Conservation (phyloP, 2,113 vertebrate species). For the Solea senegalensis region DNA sequence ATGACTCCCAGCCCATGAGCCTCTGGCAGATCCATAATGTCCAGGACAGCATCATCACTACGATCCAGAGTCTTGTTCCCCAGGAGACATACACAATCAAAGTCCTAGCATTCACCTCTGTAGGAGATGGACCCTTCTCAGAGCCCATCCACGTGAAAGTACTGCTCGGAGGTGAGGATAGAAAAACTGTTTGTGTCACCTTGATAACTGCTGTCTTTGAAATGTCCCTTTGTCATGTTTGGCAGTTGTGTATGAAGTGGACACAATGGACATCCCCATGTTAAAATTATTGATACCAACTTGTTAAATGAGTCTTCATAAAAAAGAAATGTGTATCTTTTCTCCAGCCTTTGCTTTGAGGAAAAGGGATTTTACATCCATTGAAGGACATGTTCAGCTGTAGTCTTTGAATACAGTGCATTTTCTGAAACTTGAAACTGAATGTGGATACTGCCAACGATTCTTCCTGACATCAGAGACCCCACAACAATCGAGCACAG, state of each 20-base stretch:
- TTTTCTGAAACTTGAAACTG: slow-evolving; percentile 35
- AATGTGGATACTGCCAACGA: slow-evolving; percentile 9
- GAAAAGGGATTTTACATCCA: slow-evolving; percentile 17
- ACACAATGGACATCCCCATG: background rate
- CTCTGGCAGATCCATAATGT: slow-evolving; percentile 97
- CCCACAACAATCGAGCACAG: background rate
- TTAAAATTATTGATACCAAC: background rate
- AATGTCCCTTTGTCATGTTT: background rate
- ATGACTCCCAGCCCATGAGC: slow-evolving; percentile 89
- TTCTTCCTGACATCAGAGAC: slow-evolving; percentile 13
- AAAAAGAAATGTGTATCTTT: background rate
- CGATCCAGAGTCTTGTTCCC: slow-evolving; percentile 90
- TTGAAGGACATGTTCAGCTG: slow-evolving; percentile 20
- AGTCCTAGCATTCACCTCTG: slow-evolving; percentile 96
- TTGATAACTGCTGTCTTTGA: background rate
- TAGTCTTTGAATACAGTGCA: slow-evolving; percentile 12
- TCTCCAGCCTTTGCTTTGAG: background rate
- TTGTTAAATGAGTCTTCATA: background rate
- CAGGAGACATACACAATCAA: slow-evolving; percentile 94
- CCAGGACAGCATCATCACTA: slow-evolving; percentile 95
- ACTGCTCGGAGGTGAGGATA: slow-evolving; percentile 90
- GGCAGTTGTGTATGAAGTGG: background rate
- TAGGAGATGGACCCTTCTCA: slow-evolving; percentile 95
- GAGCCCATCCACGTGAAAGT: slow-evolving; percentile 97
- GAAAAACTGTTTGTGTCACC: background rate